These are phyloP conservation scores for Melanotaenia pygmaea DNA, from an alignment of 2,797 vertebrate genomes.

Conservation along the genomic window DNA sequence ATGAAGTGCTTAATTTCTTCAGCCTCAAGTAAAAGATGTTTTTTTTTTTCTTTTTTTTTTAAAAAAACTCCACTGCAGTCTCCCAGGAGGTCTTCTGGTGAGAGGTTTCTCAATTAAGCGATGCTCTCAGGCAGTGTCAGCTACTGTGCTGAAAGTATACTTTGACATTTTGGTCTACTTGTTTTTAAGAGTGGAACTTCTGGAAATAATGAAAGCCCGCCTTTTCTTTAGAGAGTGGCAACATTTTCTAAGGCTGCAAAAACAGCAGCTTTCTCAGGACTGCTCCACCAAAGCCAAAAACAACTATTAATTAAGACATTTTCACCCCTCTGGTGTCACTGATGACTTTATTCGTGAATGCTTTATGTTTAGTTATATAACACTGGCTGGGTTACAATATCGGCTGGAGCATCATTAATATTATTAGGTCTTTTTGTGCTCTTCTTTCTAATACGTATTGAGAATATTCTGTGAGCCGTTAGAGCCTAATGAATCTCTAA, in stretches of 20 bases:
- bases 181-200: conserved; percentile 18
- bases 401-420: not conserved
- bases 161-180: conserved; percentile 27
- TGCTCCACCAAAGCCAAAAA: conserved; percentile 6
- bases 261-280: not conserved
- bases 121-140: conserved; percentile 16
- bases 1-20: conserved; percentile 5
- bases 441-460: not conserved
- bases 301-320: not conserved
- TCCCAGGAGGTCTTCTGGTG: conserved; percentile 11
- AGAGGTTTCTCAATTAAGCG: conserved; percentile 2
- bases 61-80: not conserved
- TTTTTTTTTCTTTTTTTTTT: not conserved
- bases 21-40: not conserved
- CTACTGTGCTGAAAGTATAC: not conserved
- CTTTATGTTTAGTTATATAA: not conserved
- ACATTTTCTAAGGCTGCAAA: conserved; percentile 21
- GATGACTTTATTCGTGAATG: not conserved
- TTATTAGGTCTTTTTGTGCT: not conserved
- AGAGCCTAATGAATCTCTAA: conserved; percentile 8
- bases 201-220: not conserved
- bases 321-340: not conserved
- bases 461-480: conserved; percentile 1
- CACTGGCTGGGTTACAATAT: not conserved
- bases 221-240: conserved; percentile 18